Evolutionary conservation across 2,113 vertebrate genomes (phyloP), one percentile per base, ranked within the genome.

Genomic region (Tapirus terrestris): DNA sequence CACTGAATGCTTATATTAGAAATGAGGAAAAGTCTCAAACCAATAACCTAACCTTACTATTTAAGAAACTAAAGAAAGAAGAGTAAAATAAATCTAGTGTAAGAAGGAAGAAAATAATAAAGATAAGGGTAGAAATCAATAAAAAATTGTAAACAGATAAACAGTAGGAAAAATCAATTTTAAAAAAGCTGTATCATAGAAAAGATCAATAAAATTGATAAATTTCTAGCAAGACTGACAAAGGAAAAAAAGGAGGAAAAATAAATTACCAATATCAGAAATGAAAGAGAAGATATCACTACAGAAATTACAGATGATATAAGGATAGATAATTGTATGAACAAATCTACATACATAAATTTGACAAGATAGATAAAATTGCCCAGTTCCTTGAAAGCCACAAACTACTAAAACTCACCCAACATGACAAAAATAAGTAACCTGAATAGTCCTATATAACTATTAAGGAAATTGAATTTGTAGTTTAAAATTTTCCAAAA

Each of bases 141-240:
- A 18, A 81, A 80, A 94, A 94, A 48, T 96, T 73, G 43, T 5
- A 65, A 91, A 45, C 10, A 67, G 29, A 48, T 75, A 63, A 96
- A 76, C 48, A 76, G 39, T n/a, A 91, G 18, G 48, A 36, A 43
- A 85, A 65, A 61, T 51, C 23, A 76, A 31, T 91, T 43, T 25
- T 72, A 53, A 61, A 88, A 80, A 39, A 81, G 58, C 36, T 72
- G 9, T 23, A 43, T n/a, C 27, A 85, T 70, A 63, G 20, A 53
- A 89, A 94, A 94, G 43, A 89, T n/a, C 56, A 73, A 73, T 53
- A 89, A 63, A 82, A 63, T 63, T 43, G n/a, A 89, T 25, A 61
- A 79, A 51, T 87, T 70, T 80, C 82, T 61, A 79, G 39, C 16
- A 80, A 60, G 18, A 67, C 14, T 76, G 68, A 75, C 33, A 88